A percentile compares a stretch with the other conserved stretches of the same genome.
Conservation (phyloP, 2,113 vertebrate species). For the Semicossyphus pulcher region DNA sequence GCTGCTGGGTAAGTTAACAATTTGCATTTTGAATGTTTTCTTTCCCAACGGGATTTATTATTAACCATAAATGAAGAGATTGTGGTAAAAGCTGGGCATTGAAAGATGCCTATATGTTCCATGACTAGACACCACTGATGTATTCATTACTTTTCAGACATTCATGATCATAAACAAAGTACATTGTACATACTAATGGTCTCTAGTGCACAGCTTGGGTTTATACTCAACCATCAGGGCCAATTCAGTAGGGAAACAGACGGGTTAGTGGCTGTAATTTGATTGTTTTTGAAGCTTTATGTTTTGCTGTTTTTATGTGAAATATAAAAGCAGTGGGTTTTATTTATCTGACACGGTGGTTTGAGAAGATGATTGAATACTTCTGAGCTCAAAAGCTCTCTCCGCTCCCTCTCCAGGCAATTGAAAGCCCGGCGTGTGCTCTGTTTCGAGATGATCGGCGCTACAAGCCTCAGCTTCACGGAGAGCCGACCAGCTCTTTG, state of each 20-base stretch:
- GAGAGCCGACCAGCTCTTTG: constrained; percentile 8
- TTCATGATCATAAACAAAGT: constrained; percentile 30
- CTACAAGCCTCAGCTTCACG: constrained; percentile 1
- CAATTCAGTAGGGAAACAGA: background rate
- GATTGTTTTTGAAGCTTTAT: constrained; percentile 33
- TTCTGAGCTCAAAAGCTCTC: constrained; percentile 8
- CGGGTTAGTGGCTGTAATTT: background rate
- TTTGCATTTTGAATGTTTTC: constrained; percentile 83
- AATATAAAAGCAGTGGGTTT: constrained; percentile 9
- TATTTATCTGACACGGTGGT: constrained; percentile 21
- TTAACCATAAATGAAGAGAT: constrained; percentile 68
- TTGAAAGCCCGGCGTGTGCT: background rate
- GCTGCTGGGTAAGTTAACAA: constrained; percentile 56
- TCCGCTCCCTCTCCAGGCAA: constrained; percentile 1
- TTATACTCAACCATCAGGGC: background rate
- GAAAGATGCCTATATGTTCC: constrained; percentile 47
- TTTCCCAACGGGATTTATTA: constrained; percentile 62
- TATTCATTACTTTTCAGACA: constrained; percentile 64
- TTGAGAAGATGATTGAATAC: constrained; percentile 31
- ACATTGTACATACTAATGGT: constrained; percentile 48
- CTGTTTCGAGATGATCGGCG: background rate
- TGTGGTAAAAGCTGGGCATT: constrained; percentile 52
- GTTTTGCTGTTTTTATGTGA: background rate
- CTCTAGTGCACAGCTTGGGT: background rate
- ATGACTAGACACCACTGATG: constrained; percentile 58